Percentiles rank a stretch among this genome's conserved stretches.
These are phyloP conservation scores for Clinocottus analis DNA, from an alignment of 2,113 vertebrate genomes.

Conservation along the genomic window DNA sequence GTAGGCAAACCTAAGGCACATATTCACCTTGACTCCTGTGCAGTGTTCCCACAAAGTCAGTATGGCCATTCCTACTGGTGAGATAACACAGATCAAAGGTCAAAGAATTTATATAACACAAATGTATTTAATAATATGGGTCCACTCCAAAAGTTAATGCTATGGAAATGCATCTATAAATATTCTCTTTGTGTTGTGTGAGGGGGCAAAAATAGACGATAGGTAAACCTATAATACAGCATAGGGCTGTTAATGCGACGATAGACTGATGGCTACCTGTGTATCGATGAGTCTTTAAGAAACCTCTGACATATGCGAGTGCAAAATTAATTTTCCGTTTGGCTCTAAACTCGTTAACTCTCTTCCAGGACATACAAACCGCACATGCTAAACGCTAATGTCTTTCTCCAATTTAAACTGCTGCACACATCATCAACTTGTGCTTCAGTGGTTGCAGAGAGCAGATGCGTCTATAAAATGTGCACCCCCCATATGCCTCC, in stretches of 20 bases:
- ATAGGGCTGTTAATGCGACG: not conserved
- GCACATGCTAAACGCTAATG: constrained; percentile 53
- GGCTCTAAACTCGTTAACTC: constrained; percentile 10
- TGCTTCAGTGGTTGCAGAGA: constrained; percentile 60
- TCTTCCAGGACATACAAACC: constrained; percentile 32
- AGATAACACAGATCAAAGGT: constrained; percentile 52
- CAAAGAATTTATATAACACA: constrained; percentile 27
- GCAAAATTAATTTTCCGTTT: constrained; percentile 5
- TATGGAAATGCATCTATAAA: constrained; percentile 61
- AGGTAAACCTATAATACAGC: constrained; percentile 5
- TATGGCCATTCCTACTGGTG: constrained; percentile 29
- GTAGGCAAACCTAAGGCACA: constrained; percentile 24
- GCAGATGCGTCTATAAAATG: constrained; percentile 76
- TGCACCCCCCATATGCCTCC: constrained; percentile 69
- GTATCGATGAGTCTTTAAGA: not conserved
- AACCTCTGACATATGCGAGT: constrained; percentile 3
- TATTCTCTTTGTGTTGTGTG: constrained; percentile 39
- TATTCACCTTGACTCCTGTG: constrained; percentile 63
- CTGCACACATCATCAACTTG: constrained; percentile 44
- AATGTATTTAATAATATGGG: constrained; percentile 46
- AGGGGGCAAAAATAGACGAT: not conserved
- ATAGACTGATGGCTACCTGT: not conserved
- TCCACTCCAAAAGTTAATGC: constrained; percentile 55
- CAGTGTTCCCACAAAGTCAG: constrained; percentile 47
- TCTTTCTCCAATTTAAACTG: constrained; percentile 41